These are phyloP conservation scores for Cheilinus undulatus DNA, from an alignment of 2,113 vertebrate genomes.

Conservation along the genomic window DNA sequence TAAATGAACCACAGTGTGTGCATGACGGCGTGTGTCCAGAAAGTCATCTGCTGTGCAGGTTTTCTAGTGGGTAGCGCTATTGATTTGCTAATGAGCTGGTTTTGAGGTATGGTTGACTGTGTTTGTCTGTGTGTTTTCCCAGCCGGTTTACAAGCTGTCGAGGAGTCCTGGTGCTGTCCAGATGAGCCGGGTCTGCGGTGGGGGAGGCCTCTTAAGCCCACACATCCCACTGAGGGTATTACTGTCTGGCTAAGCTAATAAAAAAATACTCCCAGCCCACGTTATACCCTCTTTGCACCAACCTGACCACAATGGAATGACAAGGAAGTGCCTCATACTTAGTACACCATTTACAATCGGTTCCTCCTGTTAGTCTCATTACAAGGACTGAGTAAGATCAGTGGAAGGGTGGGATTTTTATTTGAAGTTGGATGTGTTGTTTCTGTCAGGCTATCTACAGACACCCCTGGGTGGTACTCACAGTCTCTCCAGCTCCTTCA, in stretches of 20 bases:
- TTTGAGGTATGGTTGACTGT: slow-evolving; percentile 70
- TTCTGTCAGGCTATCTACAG: slow-evolving; percentile 16
- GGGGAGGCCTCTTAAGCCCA: slow-evolving; percentile 66
- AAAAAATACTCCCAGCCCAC: slow-evolving; percentile 50
- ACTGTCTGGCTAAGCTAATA: slow-evolving; percentile 71
- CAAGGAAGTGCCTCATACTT: slow-evolving; percentile 58
- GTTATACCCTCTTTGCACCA: slow-evolving; percentile 57
- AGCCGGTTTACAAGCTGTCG: slow-evolving; percentile 69
- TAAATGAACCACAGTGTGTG: slow-evolving; percentile 62
- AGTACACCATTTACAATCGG: slow-evolving; percentile 28
- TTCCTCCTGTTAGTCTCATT: slow-evolving; percentile 53
- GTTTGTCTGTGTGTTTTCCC: slow-evolving; percentile 74
- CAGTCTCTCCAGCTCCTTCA: slow-evolving; percentile 98
- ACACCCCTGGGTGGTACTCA: slow-evolving; percentile 84
- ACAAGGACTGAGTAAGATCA: slow-evolving; percentile 20
- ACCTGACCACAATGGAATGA: slow-evolving; percentile 57
- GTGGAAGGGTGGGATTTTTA: slow-evolving; percentile 18
- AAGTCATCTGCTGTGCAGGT: slow-evolving; percentile 69
- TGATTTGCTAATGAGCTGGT: slow-evolving; percentile 75
- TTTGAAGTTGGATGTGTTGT: slow-evolving; percentile 42
- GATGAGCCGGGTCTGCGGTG: slow-evolving; percentile 71
- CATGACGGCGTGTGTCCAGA: slow-evolving; percentile 56
- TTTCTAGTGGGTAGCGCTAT: slow-evolving; percentile 61
- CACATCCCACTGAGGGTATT: slow-evolving; percentile 72
- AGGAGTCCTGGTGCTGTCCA: slow-evolving; percentile 74